Evolutionary conservation across 2,888 invertebrate genomes (phyloP).

Genomic region (Acanthosepion pharaonis): DNA sequence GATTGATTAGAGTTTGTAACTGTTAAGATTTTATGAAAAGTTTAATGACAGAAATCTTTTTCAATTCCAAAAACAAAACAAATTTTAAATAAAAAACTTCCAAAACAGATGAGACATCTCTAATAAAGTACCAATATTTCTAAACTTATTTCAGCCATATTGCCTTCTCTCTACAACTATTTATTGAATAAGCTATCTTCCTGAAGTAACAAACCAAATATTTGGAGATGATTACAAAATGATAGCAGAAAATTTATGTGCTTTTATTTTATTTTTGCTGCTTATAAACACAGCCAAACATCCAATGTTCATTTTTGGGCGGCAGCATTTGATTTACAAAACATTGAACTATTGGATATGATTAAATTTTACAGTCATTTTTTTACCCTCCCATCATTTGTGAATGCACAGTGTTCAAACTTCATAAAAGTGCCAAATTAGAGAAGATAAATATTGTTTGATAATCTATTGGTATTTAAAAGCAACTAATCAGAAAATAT

Average conservation of each 20-base stretch:
- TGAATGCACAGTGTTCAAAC: not conserved
- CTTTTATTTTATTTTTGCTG: not conserved
- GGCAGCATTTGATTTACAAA: not conserved
- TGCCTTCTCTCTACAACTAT: not conserved
- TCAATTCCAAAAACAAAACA: not conserved
- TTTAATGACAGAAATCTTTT: too few species aligned
- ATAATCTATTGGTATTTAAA: not conserved
- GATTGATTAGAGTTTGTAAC: too few species aligned
- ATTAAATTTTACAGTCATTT: not conserved
- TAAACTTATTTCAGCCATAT: not conserved
- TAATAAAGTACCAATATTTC: not conserved
- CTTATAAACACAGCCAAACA: not conserved
- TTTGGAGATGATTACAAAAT: not conserved
- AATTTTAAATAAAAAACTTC: not conserved
- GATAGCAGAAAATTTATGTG: not conserved
- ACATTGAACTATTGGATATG: not conserved
- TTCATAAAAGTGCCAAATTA: not conserved
- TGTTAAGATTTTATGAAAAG: too few species aligned
- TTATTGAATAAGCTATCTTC: not conserved
- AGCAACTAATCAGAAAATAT: not conserved
- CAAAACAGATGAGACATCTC: not conserved
- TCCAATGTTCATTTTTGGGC: conserved; percentile 15
- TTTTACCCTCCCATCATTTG: not conserved
- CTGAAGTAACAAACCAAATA: not conserved
- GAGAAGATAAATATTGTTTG: not conserved